Conservation (phyloP, 2,888 invertebrate genomes). For the Aphrophora alni region DNA sequence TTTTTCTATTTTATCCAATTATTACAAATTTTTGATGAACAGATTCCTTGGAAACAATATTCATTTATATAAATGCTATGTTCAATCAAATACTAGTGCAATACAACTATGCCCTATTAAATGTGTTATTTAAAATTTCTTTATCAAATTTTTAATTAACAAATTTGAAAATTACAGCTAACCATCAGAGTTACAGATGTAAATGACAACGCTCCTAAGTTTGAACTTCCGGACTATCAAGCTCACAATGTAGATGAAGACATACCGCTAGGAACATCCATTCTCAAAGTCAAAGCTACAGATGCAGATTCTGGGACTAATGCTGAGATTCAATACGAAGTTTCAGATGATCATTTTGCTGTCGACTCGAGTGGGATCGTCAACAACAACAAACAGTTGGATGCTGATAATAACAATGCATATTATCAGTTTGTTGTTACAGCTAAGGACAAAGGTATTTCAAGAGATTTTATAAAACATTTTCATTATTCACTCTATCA, state of each 20-base stretch:
- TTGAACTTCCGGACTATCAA: slow-evolving; percentile 95
- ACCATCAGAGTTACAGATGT: slow-evolving; percentile 95
- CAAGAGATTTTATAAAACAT: too few relatives aligned
- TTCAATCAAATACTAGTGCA: too few relatives aligned
- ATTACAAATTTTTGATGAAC: too few relatives aligned
- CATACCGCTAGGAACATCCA: slow-evolving; percentile 88
- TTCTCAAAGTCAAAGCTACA: slow-evolving; percentile 93
- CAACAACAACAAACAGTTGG: slow-evolving; percentile 84
- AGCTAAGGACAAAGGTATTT: slow-evolving; percentile 85
- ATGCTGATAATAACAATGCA: slow-evolving; percentile 95
- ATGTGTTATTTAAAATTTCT: too few relatives aligned
- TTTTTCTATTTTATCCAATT: too few relatives aligned
- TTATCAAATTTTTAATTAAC: too few relatives aligned
- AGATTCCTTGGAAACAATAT: too few relatives aligned
- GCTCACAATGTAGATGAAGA: slow-evolving; percentile 97
- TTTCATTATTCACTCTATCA: too few relatives aligned
- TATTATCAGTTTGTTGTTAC: slow-evolving; percentile 95
- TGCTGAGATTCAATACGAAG: slow-evolving; percentile 92
- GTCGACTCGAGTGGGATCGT: slow-evolving; percentile 94
- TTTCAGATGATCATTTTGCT: slow-evolving; percentile 92
- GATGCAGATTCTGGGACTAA: slow-evolving; percentile 95
- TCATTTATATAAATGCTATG: too few relatives aligned
- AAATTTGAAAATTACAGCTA: slow-evolving; percentile 65
- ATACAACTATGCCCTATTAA: too few relatives aligned
- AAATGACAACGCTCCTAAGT: slow-evolving; percentile 97